Conservation (phyloP, 1,140 invertebrate genomes). For the Cyrtorhinus lividipennis region DNA sequence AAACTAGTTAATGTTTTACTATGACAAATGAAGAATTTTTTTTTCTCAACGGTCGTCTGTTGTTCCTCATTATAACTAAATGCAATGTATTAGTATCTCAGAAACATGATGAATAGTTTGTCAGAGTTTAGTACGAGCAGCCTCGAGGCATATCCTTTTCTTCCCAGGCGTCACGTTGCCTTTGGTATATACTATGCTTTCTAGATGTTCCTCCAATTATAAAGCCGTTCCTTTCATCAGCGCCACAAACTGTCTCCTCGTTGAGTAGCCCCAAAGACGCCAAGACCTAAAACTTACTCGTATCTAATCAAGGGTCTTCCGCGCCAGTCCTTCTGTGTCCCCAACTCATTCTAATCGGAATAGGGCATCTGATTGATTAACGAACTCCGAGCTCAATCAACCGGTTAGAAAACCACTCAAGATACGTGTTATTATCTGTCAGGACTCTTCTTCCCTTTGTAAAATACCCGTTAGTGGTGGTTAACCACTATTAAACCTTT, state of each 20-base stretch:
- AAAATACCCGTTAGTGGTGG: background rate
- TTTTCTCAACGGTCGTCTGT: too few relatives aligned
- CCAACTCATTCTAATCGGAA: background rate
- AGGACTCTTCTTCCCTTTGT: background rate
- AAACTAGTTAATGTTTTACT: too few relatives aligned
- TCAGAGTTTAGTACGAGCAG: background rate
- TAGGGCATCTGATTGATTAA: background rate
- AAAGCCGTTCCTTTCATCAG: constrained; percentile 1
- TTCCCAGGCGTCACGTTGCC: background rate
- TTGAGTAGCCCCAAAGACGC: too few relatives aligned
- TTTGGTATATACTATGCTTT: background rate
- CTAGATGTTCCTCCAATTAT: background rate
- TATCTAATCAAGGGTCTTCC: background rate
- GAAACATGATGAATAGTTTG: background rate
- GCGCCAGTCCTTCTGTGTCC: background rate
- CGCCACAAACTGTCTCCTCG: too few relatives aligned
- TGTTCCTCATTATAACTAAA: background rate
- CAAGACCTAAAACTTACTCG: background rate
- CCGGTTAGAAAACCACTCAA: background rate
- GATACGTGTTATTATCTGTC: constrained; percentile 5
- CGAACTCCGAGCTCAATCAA: background rate
- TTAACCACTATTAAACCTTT: background rate
- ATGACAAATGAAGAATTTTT: too few relatives aligned
- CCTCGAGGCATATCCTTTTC: background rate
- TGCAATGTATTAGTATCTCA: background rate